Base-by-base conservation (phyloP, 2,797 vertebrate species). In the Arnoldichthys spilopterus region DNA sequence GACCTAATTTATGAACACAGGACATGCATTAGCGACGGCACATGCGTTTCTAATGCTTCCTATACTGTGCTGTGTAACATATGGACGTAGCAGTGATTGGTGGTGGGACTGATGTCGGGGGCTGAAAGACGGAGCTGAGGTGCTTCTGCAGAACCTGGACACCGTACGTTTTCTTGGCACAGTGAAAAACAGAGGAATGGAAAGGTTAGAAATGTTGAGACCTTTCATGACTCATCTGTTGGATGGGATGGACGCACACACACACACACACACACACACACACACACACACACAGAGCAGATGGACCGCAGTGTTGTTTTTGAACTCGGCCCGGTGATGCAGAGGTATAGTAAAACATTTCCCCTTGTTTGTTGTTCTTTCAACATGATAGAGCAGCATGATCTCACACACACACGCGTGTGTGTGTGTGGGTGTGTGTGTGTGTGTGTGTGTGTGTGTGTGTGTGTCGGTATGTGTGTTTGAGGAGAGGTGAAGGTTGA, bases 321-420 rank as follows among this genome's bases (percentile, higher is more conserved):
- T 76, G 43, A 78, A 67, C 74, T 61, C 24, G 45, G 58, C 71
- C 40, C 32, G 53, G 66, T 68, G 54, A 82, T 80, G 53, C 81
- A 83, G 81, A 81, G 84, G 84, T 85, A 75, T 51, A 83, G 84
- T 78, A 81, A 80, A 83, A 83, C 84, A 83, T 77, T 83, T 84
- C 83, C 84, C 58, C 82, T 77, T 85, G 73, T 82, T 84, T 83
- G 81, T 82, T 87, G 81, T 85, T 83, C 74, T 84, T 86, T 74
- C 53, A 77, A 37, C 72, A 30, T 68, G n/a, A n/a, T 79, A 76
- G 72, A 83, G 78, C 81, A 70, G 75, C 56, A 34, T 62, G 56
- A 76, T 76, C 66, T n/a, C 49, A 72, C 74, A 59, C 78, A 63
- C 9, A 66, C 67, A 71, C 43, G 51, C 56, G 51, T 74, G 59